Evolutionary conservation across 2,113 vertebrate genomes (phyloP).

Genomic region (Oryzias curvinotus): DNA sequence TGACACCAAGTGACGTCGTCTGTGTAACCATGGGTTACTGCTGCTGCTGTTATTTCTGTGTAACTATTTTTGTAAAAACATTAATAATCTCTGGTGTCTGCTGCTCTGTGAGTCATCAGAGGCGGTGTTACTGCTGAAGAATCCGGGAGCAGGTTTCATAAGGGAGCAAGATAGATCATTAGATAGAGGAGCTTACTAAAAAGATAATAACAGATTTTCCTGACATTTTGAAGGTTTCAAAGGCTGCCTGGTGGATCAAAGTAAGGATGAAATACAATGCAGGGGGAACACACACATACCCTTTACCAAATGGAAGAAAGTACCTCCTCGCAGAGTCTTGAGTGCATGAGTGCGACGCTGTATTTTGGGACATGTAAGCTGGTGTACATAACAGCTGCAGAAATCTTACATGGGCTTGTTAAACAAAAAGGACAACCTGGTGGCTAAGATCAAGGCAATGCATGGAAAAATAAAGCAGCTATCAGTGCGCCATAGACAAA

Average conservation of each 20-base stretch:
- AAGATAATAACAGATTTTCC: conserved; percentile 59
- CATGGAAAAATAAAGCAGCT: too few species aligned
- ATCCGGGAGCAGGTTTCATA: conserved; percentile 48
- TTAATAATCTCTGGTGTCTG: conserved; percentile 71
- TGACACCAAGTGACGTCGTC: conserved; percentile 45
- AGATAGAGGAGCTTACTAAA: conserved; percentile 57
- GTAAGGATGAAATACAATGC: conserved; percentile 1
- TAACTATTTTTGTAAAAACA: conserved; percentile 72
- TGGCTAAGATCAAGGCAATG: too few species aligned
- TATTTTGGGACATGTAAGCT: too few species aligned
- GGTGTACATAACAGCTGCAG: too few species aligned
- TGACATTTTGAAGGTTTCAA: conserved; percentile 53
- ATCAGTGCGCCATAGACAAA: too few species aligned
- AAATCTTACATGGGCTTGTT: too few species aligned
- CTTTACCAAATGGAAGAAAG: neutral
- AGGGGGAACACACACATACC: neutral
- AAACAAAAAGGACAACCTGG: too few species aligned
- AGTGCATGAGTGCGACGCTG: too few species aligned
- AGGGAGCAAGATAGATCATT: conserved; percentile 62
- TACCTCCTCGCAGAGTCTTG: too few species aligned
- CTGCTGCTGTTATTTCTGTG: conserved; percentile 59
- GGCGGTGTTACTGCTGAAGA: conserved; percentile 59
- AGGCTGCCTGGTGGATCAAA: conserved; percentile 30
- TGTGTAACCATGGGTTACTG: conserved; percentile 68
- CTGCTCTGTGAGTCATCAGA: conserved; percentile 68